Conservation (phyloP, 2,888 invertebrate genomes). For the Atethmia centrago region DNA sequence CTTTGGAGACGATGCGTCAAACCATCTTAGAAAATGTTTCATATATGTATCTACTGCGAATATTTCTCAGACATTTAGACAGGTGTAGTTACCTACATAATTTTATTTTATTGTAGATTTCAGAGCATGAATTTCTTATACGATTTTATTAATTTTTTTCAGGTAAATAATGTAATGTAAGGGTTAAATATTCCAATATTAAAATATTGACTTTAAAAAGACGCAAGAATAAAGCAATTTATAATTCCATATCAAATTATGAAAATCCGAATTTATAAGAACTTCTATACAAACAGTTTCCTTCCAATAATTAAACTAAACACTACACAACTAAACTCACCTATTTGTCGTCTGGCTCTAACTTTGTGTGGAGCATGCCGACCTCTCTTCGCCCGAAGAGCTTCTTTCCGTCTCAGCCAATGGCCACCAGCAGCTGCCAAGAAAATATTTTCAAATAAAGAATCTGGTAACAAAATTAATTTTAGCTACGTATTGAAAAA, state of each 20-base stretch:
- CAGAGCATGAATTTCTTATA: no score
- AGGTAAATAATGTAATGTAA: background rate
- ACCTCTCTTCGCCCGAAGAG: slow-evolving; percentile 72
- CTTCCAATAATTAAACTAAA: background rate
- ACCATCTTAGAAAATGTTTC: slow-evolving; percentile 3
- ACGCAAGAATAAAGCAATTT: no score
- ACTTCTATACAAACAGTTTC: background rate
- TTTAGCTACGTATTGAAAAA: background rate
- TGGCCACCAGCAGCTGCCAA: slow-evolving; percentile 73
- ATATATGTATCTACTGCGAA: background rate
- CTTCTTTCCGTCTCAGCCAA: slow-evolving; percentile 78
- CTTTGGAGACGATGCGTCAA: background rate
- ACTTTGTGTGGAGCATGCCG: slow-evolving; percentile 60
- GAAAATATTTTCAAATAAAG: slow-evolving; percentile 33
- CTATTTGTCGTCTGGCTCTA: slow-evolving; percentile 74
- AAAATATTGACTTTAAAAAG: no score
- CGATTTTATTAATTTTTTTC: no score
- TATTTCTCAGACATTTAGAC: background rate
- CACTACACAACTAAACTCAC: slow-evolving; percentile 64
- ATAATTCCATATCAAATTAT: no score
- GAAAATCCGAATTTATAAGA: no score
- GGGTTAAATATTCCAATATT: no score
- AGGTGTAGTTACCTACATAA: no score
- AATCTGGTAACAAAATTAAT: background rate
- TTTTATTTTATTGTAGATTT: background rate